Base-by-base conservation (phyloP, 2,888 invertebrate species). In the Notocelia uddmanniana region DNA sequence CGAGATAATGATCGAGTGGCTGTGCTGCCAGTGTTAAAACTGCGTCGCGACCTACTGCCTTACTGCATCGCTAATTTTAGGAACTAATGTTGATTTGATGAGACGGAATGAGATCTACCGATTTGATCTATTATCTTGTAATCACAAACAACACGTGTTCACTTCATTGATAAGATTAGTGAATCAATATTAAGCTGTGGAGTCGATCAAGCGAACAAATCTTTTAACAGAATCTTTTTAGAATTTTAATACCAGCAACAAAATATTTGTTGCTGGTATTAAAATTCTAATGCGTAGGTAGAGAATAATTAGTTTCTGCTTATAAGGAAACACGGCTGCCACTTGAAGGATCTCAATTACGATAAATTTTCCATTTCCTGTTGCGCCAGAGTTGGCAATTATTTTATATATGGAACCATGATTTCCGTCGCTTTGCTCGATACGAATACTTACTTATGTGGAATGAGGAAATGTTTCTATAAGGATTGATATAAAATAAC, bases 1-100 rank as follows among this genome's bases (percentile, higher is more conserved):
- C 75, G 77, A 80, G 84, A 85, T 86, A 85, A 85, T 84, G 83
- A 86, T 81, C 85, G 76, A 78, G 80, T 79, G 79, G 79, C 78
- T 57, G 68, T 62, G 74, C 68, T 74, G 72, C 72, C 59, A 71
- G 66, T 71, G 52, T 64, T 66, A 72, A 71, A 66, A 66, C 68
- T 58, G 63, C 74, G 71, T 62, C 75, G 67, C 84, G 87, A 85
- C 87, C 87, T 85, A 89, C 83, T 86, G 77, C 79, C 76, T 79
- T 74, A 70, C 79, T 79, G 78, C 80, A 80, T 68, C 74, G 78
- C 78, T 87, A 86, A 84, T 83, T 87, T 83, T 82, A n/a, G 82
- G 82, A 85, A 75, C 76, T 74, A 75, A 75, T 74, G 58, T 64
- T 75, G 77, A 78, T 80, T 67, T 76, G 77, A 78, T 80, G 80